These are phyloP conservation scores for Sarotherodon lohbergeri DNA, from an alignment of 2,113 vertebrate species.

Conservation along the genomic window DNA sequence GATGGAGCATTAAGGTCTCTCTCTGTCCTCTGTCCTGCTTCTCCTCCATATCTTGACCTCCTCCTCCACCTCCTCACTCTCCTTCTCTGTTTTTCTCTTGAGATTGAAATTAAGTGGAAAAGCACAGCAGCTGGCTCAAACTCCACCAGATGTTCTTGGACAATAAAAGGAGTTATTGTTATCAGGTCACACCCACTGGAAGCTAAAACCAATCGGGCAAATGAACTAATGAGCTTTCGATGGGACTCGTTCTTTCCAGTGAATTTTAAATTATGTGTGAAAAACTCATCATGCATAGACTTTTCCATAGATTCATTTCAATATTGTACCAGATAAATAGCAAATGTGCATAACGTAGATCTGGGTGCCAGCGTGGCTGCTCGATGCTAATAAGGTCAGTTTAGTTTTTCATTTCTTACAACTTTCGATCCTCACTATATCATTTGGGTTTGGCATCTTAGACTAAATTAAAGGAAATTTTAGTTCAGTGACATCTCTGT, in stretches of 20 bases:
- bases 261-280: neutral
- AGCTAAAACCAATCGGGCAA: neutral
- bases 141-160: slow-evolving; percentile 44
- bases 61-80: neutral
- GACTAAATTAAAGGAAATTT: neutral
- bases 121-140: slow-evolving; percentile 33
- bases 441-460: neutral
- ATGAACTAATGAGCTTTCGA: neutral
- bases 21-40: neutral
- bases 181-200: neutral
- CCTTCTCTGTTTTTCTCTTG: neutral
- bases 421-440: neutral
- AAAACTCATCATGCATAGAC: neutral
- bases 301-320: neutral
- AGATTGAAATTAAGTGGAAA: slow-evolving; percentile 16
- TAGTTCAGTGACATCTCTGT: neutral
- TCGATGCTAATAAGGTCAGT: neutral
- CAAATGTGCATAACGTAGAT: neutral
- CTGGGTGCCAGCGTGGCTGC: neutral
- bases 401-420: neutral
- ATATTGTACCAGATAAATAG: neutral
- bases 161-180: slow-evolving; percentile 46
- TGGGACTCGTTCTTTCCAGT: neutral
- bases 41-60: neutral
- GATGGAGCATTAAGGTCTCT: neutral